Base-by-base conservation (phyloP, 2,113 vertebrate species). In the Nansenia antarctica region DNA sequence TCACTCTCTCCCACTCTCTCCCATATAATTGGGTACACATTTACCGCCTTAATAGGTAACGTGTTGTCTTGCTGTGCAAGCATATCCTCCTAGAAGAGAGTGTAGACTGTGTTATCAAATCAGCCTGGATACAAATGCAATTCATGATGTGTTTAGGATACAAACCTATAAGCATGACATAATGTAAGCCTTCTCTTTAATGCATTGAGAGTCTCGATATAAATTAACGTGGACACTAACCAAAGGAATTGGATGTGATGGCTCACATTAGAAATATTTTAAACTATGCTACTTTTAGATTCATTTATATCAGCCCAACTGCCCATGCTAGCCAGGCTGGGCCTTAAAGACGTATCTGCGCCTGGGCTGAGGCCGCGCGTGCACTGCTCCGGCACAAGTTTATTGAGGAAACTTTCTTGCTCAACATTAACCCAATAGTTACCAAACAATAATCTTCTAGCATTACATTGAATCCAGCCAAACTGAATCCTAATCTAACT, bases 391-490 rank as follows among this genome's bases (percentile, higher is more conserved):
- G 11, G 62, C 54, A 18, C 73, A 81, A 81, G 78, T 87, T 83
- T 70, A 72, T 74, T 73, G 79, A 26, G 30, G 55, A 67, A 63
- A 72, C 53, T 64, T 42, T 74, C 31, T 32, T 57, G 37, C 27
- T 68, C 78, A 78, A 34, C 66, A 69, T 89, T 84, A 84, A 88
- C 82, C 77, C 82, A 85, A 59, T 83, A 84, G 29, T 78, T 76
- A 73, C 82, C 79, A 73, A 61, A 73, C 71, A 60, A 54, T 82
- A 77, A 54, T 66, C 14, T 30, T 32, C n/a, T n/a, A n/a, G 3
- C 29, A 26, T 29, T 3, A 3, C 3, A 14, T 54, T 54, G 7
- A 27, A 24, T 54, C 3, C 24, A 12, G 27, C 5, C 27, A 31
- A 29, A 32, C 14, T 29, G 5, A 55, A 29, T 14, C 24, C 3